phyloP scores from a whole-genome alignment of 1,140 invertebrate species.

The Ephestia elutella region DNA sequence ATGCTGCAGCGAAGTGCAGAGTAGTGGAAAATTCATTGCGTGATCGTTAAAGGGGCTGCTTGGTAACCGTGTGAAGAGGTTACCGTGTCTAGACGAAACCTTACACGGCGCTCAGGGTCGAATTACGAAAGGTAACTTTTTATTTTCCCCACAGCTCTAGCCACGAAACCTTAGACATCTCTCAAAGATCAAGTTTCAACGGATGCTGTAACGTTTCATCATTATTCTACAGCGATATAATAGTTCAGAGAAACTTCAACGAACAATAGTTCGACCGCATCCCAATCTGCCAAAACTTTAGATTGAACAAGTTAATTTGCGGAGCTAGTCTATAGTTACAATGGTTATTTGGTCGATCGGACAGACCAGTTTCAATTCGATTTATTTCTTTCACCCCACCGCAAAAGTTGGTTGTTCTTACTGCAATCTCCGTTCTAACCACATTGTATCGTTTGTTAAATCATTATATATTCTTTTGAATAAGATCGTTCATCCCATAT shows the following conservation, averaged over 20 bases:
- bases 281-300: not conserved
- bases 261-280: not conserved
- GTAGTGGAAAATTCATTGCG: no score
- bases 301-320: no score
- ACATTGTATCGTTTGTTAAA: no score
- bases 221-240: conserved; percentile 4
- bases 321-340: no score
- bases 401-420: conserved; percentile 15
- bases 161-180: conserved; percentile 44
- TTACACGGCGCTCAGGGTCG: conserved; percentile 41
- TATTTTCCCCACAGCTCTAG: conserved; percentile 36
- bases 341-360: no score
- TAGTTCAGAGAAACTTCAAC: not conserved
- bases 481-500: no score
- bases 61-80: conserved; percentile 41
- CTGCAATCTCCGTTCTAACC: no score
- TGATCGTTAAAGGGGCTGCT: conserved; percentile 3
- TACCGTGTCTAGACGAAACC: conserved; percentile 55
- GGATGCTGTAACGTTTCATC: conserved; percentile 25
- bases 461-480: no score
- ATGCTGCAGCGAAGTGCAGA: no score
- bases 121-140: conserved; percentile 39
- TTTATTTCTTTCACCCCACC: conserved; percentile 16
- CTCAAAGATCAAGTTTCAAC: conserved; percentile 49
- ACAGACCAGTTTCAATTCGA: conserved; percentile 10